phyloP scores from a whole-genome alignment of 2,797 vertebrate species.

The Cygnus olor region DNA sequence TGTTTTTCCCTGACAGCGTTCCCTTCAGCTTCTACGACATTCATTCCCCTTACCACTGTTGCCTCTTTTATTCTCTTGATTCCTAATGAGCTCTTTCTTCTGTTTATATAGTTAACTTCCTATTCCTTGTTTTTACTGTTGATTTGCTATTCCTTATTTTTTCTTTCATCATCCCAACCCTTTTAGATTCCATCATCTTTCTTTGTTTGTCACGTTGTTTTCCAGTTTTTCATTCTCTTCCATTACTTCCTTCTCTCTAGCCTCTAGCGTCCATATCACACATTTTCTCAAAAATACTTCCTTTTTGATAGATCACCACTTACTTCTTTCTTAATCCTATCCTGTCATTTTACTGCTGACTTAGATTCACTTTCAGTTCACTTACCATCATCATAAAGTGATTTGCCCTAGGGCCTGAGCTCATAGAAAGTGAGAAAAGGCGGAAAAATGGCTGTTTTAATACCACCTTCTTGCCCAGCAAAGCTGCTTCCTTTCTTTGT shows the following conservation, averaged over 20 bases:
- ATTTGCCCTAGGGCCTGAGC: constrained; percentile 1
- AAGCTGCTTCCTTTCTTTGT: not conserved
- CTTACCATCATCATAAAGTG: constrained; percentile 46
- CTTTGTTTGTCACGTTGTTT: not conserved
- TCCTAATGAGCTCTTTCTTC: not conserved
- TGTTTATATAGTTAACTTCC: not conserved
- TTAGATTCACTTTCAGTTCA: constrained; percentile 45
- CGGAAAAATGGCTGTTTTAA: constrained; percentile 20
- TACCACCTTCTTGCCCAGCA: not conserved
- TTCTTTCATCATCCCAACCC: not conserved
- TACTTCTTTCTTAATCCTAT: constrained; percentile 40
- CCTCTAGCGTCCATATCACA: constrained; percentile 23
- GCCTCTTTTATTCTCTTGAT: not conserved
- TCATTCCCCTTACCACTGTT: not conserved
- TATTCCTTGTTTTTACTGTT: not conserved
- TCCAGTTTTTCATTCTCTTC: constrained; percentile 22
- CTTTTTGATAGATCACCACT: constrained; percentile 53
- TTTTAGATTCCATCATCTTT: not conserved
- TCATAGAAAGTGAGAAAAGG: not conserved
- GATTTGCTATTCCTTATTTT: not conserved
- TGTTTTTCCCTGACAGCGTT: not conserved
- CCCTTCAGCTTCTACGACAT: not conserved
- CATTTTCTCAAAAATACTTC: constrained; percentile 47
- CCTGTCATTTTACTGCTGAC: constrained; percentile 44
- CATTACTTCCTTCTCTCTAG: not conserved